phyloP scores from a whole-genome alignment of 2,797 vertebrate genomes.

The Brachyrhaphis roseni region DNA sequence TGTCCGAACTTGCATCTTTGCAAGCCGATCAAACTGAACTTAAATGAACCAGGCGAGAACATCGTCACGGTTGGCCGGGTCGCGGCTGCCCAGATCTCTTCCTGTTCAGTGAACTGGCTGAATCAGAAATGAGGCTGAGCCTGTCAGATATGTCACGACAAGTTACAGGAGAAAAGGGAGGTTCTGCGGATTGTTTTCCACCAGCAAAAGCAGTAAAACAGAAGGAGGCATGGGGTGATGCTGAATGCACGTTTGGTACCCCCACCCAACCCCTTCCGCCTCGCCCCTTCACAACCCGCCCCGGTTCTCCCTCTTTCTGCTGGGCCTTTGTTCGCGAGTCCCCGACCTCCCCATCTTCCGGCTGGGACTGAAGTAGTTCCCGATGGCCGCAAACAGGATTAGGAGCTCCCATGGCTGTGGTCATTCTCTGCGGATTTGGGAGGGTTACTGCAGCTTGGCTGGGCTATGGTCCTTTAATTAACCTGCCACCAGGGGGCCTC shows the following conservation, averaged over 20 bases:
- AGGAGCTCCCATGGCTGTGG: constrained; percentile 73
- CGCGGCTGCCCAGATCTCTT: constrained; percentile 19
- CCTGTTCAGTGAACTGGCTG: constrained; percentile 40
- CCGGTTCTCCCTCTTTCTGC: constrained; percentile 51
- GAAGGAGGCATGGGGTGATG: constrained; percentile 62
- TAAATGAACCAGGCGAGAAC: not conserved
- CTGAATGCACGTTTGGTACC: constrained; percentile 59
- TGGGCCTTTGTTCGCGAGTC: constrained; percentile 69
- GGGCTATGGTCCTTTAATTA: constrained; percentile 82
- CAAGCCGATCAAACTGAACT: not conserved
- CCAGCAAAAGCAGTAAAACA: constrained; percentile 58
- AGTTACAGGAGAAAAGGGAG: constrained; percentile 37
- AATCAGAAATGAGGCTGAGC: constrained; percentile 36
- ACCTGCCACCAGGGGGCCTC: constrained; percentile 82
- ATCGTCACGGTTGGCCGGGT: not conserved
- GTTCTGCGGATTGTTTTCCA: constrained; percentile 41
- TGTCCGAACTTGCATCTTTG: constrained; percentile 11
- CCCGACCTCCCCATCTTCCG: constrained; percentile 69
- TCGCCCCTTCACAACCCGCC: constrained; percentile 50
- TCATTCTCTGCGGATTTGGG: constrained; percentile 79
- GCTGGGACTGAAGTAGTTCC: constrained; percentile 68
- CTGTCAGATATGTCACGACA: constrained; percentile 39
- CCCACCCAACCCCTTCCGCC: constrained; percentile 26
- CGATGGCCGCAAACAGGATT: constrained; percentile 84
- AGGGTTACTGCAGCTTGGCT: constrained; percentile 78